Percentiles rank a stretch among this genome's conserved stretches.
Conservation (phyloP, 2,888 invertebrate genomes). For the Lasioglossum malachurum region DNA sequence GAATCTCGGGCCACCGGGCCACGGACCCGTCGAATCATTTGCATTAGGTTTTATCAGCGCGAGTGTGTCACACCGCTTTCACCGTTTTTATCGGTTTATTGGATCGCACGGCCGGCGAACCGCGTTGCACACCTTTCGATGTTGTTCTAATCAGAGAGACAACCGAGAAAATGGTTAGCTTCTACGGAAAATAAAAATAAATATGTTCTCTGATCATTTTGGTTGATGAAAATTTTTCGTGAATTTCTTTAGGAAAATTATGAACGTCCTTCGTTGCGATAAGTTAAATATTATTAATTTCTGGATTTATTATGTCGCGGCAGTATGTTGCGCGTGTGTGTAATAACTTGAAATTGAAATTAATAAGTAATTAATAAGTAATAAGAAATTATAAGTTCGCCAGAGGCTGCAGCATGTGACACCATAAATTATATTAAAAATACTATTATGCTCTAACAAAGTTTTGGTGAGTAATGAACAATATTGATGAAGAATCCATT, state of each 20-base stretch:
- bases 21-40: constrained; percentile 71
- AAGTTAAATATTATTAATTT: neutral
- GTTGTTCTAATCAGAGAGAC: neutral
- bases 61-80: constrained; percentile 46
- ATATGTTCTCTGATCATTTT: neutral
- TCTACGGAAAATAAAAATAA: neutral
- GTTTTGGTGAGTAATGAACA: neutral
- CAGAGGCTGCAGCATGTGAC: neutral
- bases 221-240: neutral
- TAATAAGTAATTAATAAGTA: no score
- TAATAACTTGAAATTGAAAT: neutral
- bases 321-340: neutral
- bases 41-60: constrained; percentile 73
- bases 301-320: neutral
- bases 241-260: neutral
- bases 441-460: neutral
- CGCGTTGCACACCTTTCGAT: neutral
- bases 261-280: neutral
- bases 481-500: neutral
- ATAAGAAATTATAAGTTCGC: neutral
- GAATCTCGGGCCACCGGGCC: constrained; percentile 64
- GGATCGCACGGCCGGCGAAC: constrained; percentile 14
- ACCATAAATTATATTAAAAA: neutral
- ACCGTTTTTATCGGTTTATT: constrained; percentile 34
- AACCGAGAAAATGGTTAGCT: neutral